Percentiles rank a stretch among this genome's conserved stretches.
phyloP scores from a whole-genome alignment of 2,113 vertebrate species.

The Xenus cinereus region DNA sequence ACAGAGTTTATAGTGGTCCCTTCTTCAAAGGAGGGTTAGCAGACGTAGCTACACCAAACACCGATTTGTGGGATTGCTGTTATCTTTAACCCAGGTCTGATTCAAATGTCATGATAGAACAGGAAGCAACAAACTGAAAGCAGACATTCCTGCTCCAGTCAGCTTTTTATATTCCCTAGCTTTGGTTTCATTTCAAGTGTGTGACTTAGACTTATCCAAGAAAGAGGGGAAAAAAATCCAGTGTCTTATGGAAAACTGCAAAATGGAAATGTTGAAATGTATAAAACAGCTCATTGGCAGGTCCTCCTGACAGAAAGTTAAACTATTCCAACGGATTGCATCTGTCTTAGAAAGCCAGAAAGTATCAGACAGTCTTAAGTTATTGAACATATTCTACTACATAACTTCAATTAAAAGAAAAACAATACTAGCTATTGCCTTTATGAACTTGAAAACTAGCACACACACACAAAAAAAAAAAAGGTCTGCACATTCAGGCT shows the following conservation, averaged over 20 bases:
- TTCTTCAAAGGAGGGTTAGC: neutral
- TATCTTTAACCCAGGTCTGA: neutral
- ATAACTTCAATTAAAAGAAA: neutral
- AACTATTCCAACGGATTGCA: neutral
- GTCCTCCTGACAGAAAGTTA: neutral
- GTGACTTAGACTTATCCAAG: slow-evolving; percentile 7
- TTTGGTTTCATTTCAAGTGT: slow-evolving; percentile 27
- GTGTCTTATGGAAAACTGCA: neutral
- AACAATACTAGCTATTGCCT: neutral
- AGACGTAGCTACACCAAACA: neutral
- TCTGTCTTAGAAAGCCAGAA: neutral
- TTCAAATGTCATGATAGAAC: neutral
- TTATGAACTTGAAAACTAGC: neutral
- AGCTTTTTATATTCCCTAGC: neutral
- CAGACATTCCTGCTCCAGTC: neutral
- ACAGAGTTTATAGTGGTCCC: neutral
- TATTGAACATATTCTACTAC: neutral
- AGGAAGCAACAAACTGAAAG: slow-evolving; percentile 29
- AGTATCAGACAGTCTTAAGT: neutral
- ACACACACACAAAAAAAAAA: neutral
- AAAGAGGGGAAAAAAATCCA: neutral
- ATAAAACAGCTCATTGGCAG: slow-evolving; percentile 5
- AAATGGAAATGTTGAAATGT: slow-evolving; percentile 6
- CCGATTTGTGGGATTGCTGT: neutral
- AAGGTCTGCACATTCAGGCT: neutral